phyloP scores from a whole-genome alignment of 2,888 invertebrate species.

The Hirtodrosophila alboralis region DNA sequence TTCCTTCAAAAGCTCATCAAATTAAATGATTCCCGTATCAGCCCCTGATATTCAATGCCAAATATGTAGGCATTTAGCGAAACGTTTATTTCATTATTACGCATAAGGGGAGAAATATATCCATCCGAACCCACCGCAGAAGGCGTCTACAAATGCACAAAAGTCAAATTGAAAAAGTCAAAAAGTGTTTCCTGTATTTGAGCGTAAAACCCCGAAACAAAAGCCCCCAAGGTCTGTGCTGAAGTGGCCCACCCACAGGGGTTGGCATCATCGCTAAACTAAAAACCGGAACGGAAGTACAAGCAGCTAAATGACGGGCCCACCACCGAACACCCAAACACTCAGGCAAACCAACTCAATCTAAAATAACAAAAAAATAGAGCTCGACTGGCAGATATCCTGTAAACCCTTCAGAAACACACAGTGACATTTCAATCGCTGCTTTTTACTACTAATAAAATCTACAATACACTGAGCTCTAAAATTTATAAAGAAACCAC shows the following conservation, averaged over 20 bases:
- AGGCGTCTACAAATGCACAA: constrained; percentile 41
- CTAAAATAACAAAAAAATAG: constrained; percentile 8
- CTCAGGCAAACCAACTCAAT: constrained; percentile 17
- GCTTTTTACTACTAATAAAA: too few relatives aligned
- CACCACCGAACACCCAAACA: constrained; percentile 39
- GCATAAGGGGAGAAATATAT: constrained; percentile 30
- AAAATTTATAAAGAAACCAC: too few relatives aligned
- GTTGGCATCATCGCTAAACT: constrained; percentile 45
- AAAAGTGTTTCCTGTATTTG: constrained; percentile 50
- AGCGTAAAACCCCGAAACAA: constrained; percentile 30
- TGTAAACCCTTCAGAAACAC: too few relatives aligned
- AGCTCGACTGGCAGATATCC: too few relatives aligned
- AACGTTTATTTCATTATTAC: constrained; percentile 83
- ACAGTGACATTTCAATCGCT: too few relatives aligned
- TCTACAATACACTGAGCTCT: too few relatives aligned
- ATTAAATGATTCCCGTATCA: constrained; percentile 56
- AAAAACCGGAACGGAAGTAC: constrained; percentile 76
- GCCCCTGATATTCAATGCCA: constrained; percentile 29
- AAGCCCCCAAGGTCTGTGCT: constrained; percentile 38
- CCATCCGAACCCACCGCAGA: constrained; percentile 23
- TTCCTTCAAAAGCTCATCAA: constrained; percentile 53
- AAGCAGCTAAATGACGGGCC: constrained; percentile 44
- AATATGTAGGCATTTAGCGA: constrained; percentile 82
- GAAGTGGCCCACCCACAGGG: constrained; percentile 52
- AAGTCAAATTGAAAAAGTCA: constrained; percentile 79